Conservation (phyloP, 2,113 vertebrate species). For the Chamaetylas fuelleborni region DNA sequence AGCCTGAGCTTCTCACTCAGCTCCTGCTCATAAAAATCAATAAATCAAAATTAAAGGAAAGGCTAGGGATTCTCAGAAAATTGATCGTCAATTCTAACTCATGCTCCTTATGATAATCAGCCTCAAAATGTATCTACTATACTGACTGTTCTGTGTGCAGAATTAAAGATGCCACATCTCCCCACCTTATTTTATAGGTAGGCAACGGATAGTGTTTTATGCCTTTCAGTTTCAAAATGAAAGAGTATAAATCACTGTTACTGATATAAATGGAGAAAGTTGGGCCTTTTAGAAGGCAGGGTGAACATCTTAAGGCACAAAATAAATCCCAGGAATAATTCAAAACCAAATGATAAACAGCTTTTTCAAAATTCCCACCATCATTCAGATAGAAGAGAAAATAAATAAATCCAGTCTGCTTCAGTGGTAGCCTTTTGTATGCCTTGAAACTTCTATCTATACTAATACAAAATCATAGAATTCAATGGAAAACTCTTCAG, state of each 20-base stretch:
- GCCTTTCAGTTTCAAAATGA: neutral
- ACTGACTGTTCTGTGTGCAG: neutral
- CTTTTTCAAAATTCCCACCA: neutral
- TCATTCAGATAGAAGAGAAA: neutral
- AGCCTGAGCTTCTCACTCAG: neutral
- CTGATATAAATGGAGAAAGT: neutral
- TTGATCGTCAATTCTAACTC: neutral
- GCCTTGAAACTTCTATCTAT: neutral
- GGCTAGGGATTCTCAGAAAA: neutral
- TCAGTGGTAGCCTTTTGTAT: neutral
- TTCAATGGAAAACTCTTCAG: neutral
- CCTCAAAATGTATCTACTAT: neutral
- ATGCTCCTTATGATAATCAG: neutral
- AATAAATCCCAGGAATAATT: neutral
- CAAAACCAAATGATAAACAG: neutral
- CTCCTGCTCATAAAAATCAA: slow-evolving; percentile 26
- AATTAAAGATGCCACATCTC: neutral
- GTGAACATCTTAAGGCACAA: neutral
- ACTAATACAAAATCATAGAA: neutral
- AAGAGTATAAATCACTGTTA: neutral
- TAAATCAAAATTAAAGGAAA: slow-evolving; percentile 44
- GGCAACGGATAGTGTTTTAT: neutral
- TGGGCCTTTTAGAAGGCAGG: neutral
- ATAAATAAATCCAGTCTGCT: neutral
- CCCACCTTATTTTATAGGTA: neutral